Conservation (phyloP, 35 echinoderm and acorn worm species). For the Holothuria glaberrima region DNA sequence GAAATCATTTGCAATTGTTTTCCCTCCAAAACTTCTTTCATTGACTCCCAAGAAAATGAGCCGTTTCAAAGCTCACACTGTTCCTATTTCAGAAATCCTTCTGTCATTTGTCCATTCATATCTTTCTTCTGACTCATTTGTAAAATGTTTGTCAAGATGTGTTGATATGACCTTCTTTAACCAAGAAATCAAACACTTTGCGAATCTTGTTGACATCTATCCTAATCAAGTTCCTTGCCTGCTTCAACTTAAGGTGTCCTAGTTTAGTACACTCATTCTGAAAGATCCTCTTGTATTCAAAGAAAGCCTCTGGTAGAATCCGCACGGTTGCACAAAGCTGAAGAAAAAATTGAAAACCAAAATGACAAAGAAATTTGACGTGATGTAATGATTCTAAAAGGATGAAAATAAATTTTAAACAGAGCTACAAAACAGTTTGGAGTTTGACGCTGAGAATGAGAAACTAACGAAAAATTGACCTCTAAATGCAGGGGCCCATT, state of each 20-base stretch:
- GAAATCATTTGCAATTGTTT: too few species aligned
- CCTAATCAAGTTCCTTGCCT: constrained; percentile 88
- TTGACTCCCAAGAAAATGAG: too few species aligned
- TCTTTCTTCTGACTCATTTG: too few species aligned
- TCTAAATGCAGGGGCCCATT: too few species aligned
- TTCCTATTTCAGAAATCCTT: neutral
- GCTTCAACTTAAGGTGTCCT: constrained; percentile 88
- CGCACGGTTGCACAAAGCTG: constrained; percentile 93
- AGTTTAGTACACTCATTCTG: constrained; percentile 72
- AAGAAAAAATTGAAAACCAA: neutral
- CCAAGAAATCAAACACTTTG: constrained; percentile 94
- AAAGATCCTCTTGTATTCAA: constrained; percentile 93
- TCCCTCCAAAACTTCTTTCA: too few species aligned
- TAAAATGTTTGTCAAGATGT: constrained; percentile 17
- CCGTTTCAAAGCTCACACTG: neutral
- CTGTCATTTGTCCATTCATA: neutral
- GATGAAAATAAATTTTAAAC: too few species aligned
- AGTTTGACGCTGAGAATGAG: too few species aligned
- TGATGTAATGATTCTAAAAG: neutral
- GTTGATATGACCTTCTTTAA: constrained; percentile 84
- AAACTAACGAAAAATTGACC: too few species aligned
- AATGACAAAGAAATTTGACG: neutral
- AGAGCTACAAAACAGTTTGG: too few species aligned
- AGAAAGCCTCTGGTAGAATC: constrained; percentile 95
- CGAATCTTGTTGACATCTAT: constrained; percentile 97